phyloP scores from a whole-genome alignment of 2,113 vertebrate species.

The Tyrannus savana region DNA sequence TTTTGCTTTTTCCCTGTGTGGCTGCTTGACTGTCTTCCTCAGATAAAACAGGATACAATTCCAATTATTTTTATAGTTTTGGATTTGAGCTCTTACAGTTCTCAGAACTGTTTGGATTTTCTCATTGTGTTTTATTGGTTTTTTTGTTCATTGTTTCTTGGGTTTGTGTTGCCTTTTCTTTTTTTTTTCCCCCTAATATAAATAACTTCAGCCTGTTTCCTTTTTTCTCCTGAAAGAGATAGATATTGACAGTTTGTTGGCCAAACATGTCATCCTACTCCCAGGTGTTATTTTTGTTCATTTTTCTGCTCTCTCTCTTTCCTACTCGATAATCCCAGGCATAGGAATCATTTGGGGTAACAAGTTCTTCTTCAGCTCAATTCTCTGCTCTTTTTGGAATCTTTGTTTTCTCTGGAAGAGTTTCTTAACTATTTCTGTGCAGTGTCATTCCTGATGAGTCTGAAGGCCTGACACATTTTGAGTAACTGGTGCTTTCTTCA shows the following conservation, averaged over 20 bases:
- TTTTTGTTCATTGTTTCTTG: background rate
- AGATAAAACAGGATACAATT: background rate
- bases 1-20: background rate
- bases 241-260: background rate
- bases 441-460: background rate
- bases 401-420: background rate
- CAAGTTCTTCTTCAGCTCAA: background rate
- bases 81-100: background rate
- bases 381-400: background rate
- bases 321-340: background rate
- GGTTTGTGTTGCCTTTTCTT: too few species aligned
- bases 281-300: background rate
- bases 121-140: accelerated
- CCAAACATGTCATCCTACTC: background rate
- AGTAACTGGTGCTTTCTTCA: background rate
- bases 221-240: background rate
- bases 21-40: background rate
- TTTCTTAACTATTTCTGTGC: background rate
- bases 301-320: background rate
- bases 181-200: background rate
- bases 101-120: background rate
- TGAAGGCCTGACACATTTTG: background rate
- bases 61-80: background rate
- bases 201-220: background rate
- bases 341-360: background rate